Percentiles rank a stretch among this genome's conserved stretches.
phyloP scores from a whole-genome alignment of 2,888 invertebrate species.

The Troides aeacus region DNA sequence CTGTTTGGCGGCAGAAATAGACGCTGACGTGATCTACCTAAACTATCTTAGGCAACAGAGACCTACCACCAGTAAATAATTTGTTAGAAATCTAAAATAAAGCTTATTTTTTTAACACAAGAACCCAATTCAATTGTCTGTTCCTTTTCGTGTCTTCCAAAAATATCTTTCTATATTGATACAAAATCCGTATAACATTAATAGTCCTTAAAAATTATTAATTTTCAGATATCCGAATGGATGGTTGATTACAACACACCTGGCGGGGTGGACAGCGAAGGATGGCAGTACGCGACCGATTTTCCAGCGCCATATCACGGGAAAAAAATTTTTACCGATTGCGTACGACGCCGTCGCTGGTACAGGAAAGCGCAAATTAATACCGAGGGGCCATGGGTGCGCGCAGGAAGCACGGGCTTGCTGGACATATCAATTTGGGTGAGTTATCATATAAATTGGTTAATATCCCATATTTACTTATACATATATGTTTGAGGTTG shows the following conservation, averaged over 20 bases:
- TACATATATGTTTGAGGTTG: too few relatives aligned
- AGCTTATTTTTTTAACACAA: too few relatives aligned
- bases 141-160: too few relatives aligned
- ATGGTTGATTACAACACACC: conserved; percentile 93
- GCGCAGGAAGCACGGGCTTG: conserved; percentile 91
- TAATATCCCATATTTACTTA: neutral
- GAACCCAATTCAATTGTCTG: too few relatives aligned
- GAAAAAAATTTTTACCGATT: conserved; percentile 92
- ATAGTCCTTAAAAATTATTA: neutral
- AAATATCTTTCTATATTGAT: too few relatives aligned
- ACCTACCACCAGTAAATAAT: too few relatives aligned
- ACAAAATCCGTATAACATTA: neutral
- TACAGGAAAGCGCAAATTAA: conserved; percentile 89
- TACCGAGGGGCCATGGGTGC: conserved; percentile 93
- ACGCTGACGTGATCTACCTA: too few relatives aligned
- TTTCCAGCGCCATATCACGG: conserved; percentile 93
- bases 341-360: conserved; percentile 92
- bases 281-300: conserved; percentile 97
- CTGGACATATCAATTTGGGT: conserved; percentile 89
- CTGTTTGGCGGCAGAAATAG: too few relatives aligned
- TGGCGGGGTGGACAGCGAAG: conserved; percentile 93
- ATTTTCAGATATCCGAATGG: conserved; percentile 89
- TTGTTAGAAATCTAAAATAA: too few relatives aligned
- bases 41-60: too few relatives aligned
- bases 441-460: conserved; percentile 36